Base-by-base conservation (phyloP, 2,113 vertebrate species). In the Falco punctatus region DNA sequence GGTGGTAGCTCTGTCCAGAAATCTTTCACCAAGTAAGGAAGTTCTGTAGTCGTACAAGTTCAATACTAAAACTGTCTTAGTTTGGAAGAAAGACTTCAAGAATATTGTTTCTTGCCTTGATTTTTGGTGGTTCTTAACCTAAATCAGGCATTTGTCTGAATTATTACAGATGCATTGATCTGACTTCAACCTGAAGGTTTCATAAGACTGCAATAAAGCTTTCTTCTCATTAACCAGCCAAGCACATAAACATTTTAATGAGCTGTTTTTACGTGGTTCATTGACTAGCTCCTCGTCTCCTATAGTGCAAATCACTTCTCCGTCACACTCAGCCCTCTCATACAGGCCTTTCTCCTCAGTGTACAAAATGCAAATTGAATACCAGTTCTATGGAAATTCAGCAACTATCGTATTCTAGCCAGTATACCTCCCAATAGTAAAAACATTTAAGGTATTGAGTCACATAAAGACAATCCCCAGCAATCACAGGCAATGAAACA, bases 181-280 rank as follows among this genome's bases (percentile, higher is more conserved):
- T 81, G 77, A 85, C 91, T 96, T 91, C 94, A 91, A n/a, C 89
- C 81, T 88, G 96, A 97, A 97, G 97, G 93, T 97, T 98, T 97
- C 98, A 89, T 93, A 96, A 98, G 96, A 90, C 96, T 75, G 96
- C 97, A 98, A 40, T 98, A 98, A 98, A 97, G 95, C 97, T 98
- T 97, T 97, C 97, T 98, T 98, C 98, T 98, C 98, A 98, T 98
- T 98, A 98, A 95, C 89, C 97, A 97, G 94, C 94, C 96, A 97
- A 97, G 97, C 98, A 98, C 98, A 97, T 98, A 98, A 98, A 98
- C 97, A 98, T 98, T 98, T 98, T 98, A 98, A 98, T 98, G 98
- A 98, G 98, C 97, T 98, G 98, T 97, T 98, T 98, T 98, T 94
- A 98, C 97, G 97, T 89, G 98, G 98, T 97, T 98, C 97, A 27